Evolutionary conservation across 2,113 vertebrate genomes (phyloP).

Genomic region (Varanus salvator): DNA sequence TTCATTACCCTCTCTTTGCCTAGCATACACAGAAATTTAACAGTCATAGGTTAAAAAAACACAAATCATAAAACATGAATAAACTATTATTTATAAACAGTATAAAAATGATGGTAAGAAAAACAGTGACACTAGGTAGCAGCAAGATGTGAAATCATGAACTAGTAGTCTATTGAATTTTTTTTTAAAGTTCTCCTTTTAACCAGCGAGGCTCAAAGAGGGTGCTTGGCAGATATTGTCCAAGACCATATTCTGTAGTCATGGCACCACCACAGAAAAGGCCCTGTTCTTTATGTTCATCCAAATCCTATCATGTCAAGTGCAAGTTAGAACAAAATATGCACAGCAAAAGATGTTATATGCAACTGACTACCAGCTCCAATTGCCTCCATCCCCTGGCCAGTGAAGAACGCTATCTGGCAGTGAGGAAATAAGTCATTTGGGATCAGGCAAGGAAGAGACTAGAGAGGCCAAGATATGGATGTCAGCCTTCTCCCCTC

Average conservation of each 20-base stretch:
- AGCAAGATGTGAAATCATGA: background rate
- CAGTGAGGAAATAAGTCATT: no score
- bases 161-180: background rate
- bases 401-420: no score
- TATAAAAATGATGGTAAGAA: background rate
- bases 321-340: background rate
- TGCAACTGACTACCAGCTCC: no score
- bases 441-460: no score
- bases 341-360: background rate
- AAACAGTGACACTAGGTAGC: background rate
- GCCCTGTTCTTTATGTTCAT: background rate
- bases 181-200: background rate
- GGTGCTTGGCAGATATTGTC: no score
- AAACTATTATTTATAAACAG: background rate
- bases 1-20: background rate
- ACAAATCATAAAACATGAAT: background rate
- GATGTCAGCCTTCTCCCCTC: no score
- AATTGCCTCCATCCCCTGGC: no score
- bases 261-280: background rate
- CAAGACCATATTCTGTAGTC: background rate
- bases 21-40: background rate
- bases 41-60: background rate
- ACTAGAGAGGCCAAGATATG: no score
- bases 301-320: background rate
- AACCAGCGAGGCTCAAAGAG: background rate